Conservation (phyloP, 2,888 invertebrate genomes). For the Agrilus mali region DNA sequence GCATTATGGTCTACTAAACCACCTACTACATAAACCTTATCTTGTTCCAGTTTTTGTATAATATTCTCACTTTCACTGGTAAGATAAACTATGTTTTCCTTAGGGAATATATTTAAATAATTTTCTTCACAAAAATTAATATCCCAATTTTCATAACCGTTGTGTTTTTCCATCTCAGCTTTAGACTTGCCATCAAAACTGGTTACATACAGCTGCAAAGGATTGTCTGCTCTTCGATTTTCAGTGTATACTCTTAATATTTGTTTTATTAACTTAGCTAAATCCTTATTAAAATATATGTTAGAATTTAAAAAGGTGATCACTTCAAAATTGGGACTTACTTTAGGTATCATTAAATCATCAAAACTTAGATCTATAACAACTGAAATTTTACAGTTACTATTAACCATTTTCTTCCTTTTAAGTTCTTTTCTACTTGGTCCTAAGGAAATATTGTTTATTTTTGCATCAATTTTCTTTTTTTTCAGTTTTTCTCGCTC, state of each 20-base stretch:
- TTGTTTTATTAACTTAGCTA: slow-evolving; percentile 82
- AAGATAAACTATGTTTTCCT: slow-evolving; percentile 75
- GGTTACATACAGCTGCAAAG: slow-evolving; percentile 72
- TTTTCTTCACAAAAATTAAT: slow-evolving; percentile 56
- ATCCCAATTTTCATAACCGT: slow-evolving; percentile 89
- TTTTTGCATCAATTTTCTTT: slow-evolving; percentile 56
- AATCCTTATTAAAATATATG: slow-evolving; percentile 39
- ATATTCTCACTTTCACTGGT: slow-evolving; percentile 89
- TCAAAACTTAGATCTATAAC: slow-evolving; percentile 88
- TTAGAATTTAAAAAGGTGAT: not conserved
- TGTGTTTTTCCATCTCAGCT: slow-evolving; percentile 63
- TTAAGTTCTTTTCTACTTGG: slow-evolving; percentile 74
- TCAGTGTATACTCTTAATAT: slow-evolving; percentile 81
- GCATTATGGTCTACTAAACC: slow-evolving; percentile 96
- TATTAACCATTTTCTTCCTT: slow-evolving; percentile 53
- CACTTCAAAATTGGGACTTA: slow-evolving; percentile 9
- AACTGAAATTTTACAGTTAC: slow-evolving; percentile 55
- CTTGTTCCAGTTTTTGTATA: slow-evolving; percentile 58
- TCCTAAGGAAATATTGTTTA: slow-evolving; percentile 57
- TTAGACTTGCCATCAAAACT: slow-evolving; percentile 65
- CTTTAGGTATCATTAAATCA: slow-evolving; percentile 65
- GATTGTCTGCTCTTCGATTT: slow-evolving; percentile 68
- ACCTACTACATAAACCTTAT: slow-evolving; percentile 86
- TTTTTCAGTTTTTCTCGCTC: slow-evolving; percentile 51
- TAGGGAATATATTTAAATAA: slow-evolving; percentile 60